phyloP scores from a whole-genome alignment of 2,113 vertebrate genomes.

The Triplophysa dalaica region DNA sequence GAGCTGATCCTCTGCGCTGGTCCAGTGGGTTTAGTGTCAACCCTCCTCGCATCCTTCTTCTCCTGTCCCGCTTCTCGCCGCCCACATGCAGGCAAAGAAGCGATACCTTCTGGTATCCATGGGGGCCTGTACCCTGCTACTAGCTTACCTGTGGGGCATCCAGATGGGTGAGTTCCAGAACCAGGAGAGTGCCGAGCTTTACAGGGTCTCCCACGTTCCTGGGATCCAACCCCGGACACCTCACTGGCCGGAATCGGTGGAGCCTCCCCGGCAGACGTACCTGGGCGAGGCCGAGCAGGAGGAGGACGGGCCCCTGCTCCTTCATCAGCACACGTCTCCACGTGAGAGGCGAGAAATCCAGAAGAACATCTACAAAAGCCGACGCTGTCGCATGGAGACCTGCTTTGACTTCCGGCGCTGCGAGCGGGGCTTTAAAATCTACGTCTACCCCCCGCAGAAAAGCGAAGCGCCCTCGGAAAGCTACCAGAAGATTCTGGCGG shows the following conservation, averaged over 20 bases:
- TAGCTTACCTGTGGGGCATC: conserved; percentile 78
- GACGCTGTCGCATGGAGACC: conserved; percentile 79
- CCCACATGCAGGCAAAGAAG: conserved; percentile 86
- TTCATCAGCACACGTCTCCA: conserved; percentile 76
- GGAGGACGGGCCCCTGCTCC: conserved; percentile 72
- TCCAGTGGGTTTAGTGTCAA: conserved; percentile 50
- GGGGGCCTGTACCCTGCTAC: conserved; percentile 78
- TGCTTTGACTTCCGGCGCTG: conserved; percentile 78
- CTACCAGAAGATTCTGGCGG: conserved; percentile 76
- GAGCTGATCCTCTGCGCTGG: conserved; percentile 42
- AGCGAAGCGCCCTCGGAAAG: conserved; percentile 72
- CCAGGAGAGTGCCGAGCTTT: conserved; percentile 61
- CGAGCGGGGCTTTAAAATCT: conserved; percentile 73
- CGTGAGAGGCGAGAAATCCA: conserved; percentile 70
- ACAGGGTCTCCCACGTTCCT: conserved; percentile 52
- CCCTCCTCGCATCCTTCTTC: conserved; percentile 45
- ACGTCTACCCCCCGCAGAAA: conserved; percentile 73
- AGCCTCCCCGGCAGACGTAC: conserved; percentile 67
- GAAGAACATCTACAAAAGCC: conserved; percentile 76
- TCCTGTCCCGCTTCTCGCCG: conserved; percentile 63
- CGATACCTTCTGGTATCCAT: conserved; percentile 82
- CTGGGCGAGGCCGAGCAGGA: conserved; percentile 76
- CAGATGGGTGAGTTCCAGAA: conserved; percentile 74
- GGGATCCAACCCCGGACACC: conserved; percentile 46
- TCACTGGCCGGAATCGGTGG: conserved; percentile 64